A percentile compares a stretch with the other conserved stretches of the same genome.
Conservation (phyloP, 2,113 vertebrate species). For the Trochalopteron elliotii region DNA sequence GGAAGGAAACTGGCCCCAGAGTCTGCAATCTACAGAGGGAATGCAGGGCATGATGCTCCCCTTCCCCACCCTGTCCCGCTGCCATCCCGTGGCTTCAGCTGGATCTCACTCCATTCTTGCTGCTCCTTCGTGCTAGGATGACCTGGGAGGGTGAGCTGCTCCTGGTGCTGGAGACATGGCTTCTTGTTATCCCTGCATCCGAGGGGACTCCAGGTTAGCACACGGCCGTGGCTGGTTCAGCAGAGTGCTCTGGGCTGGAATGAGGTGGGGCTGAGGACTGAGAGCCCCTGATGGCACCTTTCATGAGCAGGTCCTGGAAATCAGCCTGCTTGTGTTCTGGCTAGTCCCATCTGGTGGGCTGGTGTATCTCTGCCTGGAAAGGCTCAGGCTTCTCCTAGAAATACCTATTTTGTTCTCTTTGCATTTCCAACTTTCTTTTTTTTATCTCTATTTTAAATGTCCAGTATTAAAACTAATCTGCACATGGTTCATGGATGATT, state of each 20-base stretch:
- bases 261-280: background rate
- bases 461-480: background rate
- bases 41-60: background rate
- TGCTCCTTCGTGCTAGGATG: background rate
- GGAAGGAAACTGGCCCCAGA: background rate
- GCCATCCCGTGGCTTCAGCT: background rate
- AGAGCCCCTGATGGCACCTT: background rate
- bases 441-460: background rate
- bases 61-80: fast-evolving
- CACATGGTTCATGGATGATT: background rate
- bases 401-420: background rate
- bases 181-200: constrained; percentile 65
- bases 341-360: background rate
- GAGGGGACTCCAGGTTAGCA: constrained; percentile 63
- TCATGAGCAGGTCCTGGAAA: background rate
- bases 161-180: constrained; percentile 44
- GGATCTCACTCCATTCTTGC: background rate
- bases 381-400: background rate
- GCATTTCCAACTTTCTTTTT: background rate
- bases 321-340: background rate
- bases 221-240: background rate
- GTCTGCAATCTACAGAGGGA: background rate
- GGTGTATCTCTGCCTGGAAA: background rate
- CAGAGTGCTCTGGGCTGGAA: background rate
- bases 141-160: background rate